These are phyloP conservation scores for Oscheius sp. DNA, from an alignment of 2,888 invertebrate genomes.

Conservation along the genomic window DNA sequence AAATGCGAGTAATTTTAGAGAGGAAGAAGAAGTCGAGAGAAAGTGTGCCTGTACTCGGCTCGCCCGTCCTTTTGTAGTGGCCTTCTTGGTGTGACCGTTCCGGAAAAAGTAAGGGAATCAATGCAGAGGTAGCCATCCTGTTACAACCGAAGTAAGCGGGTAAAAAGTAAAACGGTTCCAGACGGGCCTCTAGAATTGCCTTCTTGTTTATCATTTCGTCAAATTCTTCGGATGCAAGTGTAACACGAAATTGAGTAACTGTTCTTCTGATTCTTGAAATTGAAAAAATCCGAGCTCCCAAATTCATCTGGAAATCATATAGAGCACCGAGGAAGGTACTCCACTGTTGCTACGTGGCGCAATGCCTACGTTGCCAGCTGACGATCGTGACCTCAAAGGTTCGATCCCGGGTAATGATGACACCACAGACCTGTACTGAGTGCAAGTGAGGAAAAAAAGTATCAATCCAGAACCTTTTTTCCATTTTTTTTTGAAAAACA, in stretches of 20 bases:
- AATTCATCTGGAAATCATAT: too few species aligned
- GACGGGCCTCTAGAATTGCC: conserved; percentile 9
- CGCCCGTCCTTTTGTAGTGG: conserved; percentile 30
- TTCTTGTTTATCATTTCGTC: conserved; percentile 2
- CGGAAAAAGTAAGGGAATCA: conserved; percentile 32
- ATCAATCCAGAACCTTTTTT: conserved; percentile 17
- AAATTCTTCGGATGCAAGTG: too few species aligned
- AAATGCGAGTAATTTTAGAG: background rate
- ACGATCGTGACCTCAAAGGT: background rate
- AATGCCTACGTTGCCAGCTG: background rate
- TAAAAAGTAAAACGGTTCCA: conserved; percentile 32
- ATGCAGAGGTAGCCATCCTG: conserved; percentile 5
- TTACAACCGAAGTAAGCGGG: conserved; percentile 30
- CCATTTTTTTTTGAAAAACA: background rate
- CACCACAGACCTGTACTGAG: conserved; percentile 34
- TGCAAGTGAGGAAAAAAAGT: conserved; percentile 17
- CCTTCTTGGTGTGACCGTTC: conserved; percentile 32
- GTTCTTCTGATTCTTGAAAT: background rate
- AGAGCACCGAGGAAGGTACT: background rate
- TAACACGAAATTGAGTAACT: background rate
- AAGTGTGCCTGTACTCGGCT: conserved; percentile 1
- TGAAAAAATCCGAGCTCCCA: too few species aligned
- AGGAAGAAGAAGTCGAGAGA: background rate
- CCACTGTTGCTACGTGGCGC: conserved; percentile 10
- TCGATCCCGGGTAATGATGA: conserved; percentile 35